Base-by-base conservation (phyloP, 1,140 invertebrate genomes). In the Brachionus manjavacas region DNA sequence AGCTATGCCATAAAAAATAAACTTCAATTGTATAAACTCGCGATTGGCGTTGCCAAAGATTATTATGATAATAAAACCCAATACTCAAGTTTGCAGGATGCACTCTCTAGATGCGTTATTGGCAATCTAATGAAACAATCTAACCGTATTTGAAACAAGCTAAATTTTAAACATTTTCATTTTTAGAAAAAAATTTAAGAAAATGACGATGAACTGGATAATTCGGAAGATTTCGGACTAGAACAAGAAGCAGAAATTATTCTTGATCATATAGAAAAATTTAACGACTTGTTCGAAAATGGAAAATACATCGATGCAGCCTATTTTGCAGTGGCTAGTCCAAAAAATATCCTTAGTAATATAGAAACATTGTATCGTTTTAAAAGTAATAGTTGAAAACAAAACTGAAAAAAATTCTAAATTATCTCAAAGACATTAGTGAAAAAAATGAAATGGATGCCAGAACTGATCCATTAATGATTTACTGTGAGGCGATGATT, bases 241-340 rank as follows among this genome's bases (percentile, higher is more conserved):
- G 89, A 90, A 84, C 88, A 89, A 78, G 89, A 90, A 83, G 88
- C 89, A 14, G 88, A 89, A 85, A 87, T 88, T 85, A 89, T 90
- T 87, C 84, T 90, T 60, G 89, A 89, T 79, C 89, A 89, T 70
- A 89, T 90, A 66, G 89, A 89, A 84, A 89, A 88, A 68, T 90
- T 90, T 85, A 90, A 89, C 85, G 89, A 89, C 83, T 85, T 90
- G 25, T 88, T 90, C 86, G 89, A 89, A 84, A 88, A 88, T 85
- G 87, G 86, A 16, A 88, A 87, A 52, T 89, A 87, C 86, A 88
- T 88, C 60, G 88, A 88, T 79, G 89, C 89, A 60, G 89, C 89
- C 68, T 87, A 88, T 28, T 88, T 89, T 87, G 89, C 89, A 78
- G 88, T 88, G 12, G 89, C 88, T 85, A 89, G 88, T 85, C 89